Evolutionary conservation across 2,113 vertebrate species (phyloP).

Genomic region (Isichthys henryi): DNA sequence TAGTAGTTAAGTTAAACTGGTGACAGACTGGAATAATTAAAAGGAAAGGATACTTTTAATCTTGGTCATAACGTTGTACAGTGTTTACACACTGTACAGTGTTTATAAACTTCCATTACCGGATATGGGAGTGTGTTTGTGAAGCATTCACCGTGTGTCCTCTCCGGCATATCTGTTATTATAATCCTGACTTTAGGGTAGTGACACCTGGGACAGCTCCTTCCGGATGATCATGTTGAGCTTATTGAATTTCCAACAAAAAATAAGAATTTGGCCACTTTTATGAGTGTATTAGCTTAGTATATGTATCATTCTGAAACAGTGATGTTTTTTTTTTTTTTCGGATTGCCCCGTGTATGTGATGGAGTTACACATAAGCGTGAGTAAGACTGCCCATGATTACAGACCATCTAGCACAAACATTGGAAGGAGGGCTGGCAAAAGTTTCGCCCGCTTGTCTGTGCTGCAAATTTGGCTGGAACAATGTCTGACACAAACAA

Average conservation of each 20-base stretch:
- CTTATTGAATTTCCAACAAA: neutral
- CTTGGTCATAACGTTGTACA: neutral
- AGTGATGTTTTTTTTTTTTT: neutral
- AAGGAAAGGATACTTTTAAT: neutral
- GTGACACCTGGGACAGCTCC: neutral
- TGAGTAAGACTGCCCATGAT: neutral
- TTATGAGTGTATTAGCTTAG: neutral
- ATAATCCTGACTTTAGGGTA: neutral
- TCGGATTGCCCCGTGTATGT: neutral
- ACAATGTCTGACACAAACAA: neutral
- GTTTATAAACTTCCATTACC: neutral
- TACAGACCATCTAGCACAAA: neutral
- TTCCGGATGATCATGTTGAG: neutral
- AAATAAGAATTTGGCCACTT: neutral
- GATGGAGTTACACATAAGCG: neutral
- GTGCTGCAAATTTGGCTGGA: neutral
- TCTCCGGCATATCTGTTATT: neutral
- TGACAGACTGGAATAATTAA: neutral
- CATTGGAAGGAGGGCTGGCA: conserved; percentile 4
- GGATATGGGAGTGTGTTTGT: neutral
- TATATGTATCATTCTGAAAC: neutral
- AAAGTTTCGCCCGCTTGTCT: neutral
- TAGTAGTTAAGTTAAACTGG: neutral
- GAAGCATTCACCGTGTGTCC: neutral
- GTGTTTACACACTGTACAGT: neutral